Evolutionary conservation across 1,140 invertebrate genomes (phyloP).

Genomic region (Cyphomyrmex costatus): DNA sequence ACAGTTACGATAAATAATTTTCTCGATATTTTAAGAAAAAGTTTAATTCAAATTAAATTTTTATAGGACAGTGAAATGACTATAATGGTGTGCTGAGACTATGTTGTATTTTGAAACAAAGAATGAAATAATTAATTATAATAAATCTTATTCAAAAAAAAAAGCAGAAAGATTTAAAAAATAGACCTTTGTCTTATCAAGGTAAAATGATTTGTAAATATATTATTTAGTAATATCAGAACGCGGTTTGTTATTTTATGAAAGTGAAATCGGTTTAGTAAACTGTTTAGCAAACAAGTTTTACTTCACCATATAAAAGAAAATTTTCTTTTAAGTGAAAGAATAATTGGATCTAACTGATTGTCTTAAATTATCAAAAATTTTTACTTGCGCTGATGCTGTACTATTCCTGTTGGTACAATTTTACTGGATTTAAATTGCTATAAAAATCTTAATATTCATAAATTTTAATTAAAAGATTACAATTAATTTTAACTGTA

Average conservation of each 20-base stretch:
- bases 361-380: background rate
- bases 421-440: background rate
- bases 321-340: too few species aligned
- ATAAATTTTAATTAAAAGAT: background rate
- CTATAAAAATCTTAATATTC: background rate
- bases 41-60: background rate
- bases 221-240: background rate
- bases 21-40: background rate
- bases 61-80: too few species aligned
- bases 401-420: background rate
- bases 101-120: too few species aligned
- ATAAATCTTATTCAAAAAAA: too few species aligned
- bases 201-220: background rate
- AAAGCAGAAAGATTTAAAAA: too few species aligned
- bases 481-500: background rate
- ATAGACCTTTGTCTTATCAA: too few species aligned
- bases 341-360: background rate
- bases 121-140: too few species aligned
- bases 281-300: too few species aligned
- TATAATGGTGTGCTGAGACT: too few species aligned
- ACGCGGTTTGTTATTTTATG: too few species aligned
- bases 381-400: background rate
- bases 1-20: background rate
- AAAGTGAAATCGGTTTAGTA: too few species aligned
- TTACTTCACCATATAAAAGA: too few species aligned